These are phyloP conservation scores for Drosophila seguyi DNA, from an alignment of 1,140 invertebrate genomes.

Conservation along the genomic window DNA sequence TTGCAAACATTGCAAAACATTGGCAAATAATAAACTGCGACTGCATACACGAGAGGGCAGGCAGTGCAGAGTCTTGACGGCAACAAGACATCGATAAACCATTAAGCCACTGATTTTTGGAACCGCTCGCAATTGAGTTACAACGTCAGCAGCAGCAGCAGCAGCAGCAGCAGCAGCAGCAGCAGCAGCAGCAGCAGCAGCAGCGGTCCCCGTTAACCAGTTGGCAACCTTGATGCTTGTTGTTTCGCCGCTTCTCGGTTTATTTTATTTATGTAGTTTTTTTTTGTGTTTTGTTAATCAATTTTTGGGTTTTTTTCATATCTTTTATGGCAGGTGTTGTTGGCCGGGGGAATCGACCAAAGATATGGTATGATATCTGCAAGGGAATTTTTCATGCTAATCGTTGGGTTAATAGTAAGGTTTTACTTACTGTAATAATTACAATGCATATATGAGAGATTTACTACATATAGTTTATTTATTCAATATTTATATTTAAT, in stretches of 20 bases:
- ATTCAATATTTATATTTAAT: background rate
- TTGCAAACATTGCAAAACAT: slow-evolving; percentile 74
- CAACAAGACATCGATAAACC: slow-evolving; percentile 39
- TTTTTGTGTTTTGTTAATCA: slow-evolving; percentile 35
- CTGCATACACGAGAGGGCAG: slow-evolving; percentile 35
- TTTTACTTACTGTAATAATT: background rate
- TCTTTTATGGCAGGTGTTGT: slow-evolving; percentile 28
- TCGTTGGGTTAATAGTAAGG: background rate
- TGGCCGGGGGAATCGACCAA: slow-evolving; percentile 5
- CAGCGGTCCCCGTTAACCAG: slow-evolving; percentile 62
- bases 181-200: slow-evolving; percentile 4
- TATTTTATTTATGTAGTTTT: slow-evolving; percentile 32
- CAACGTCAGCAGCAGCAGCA: slow-evolving; percentile 27
- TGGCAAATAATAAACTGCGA: slow-evolving; percentile 68
- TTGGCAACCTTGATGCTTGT: slow-evolving; percentile 76
- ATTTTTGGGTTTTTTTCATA: slow-evolving; percentile 39
- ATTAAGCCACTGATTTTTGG: slow-evolving; percentile 65
- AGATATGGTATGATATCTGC: slow-evolving; percentile 6
- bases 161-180: slow-evolving; percentile 23
- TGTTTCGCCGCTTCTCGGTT: slow-evolving; percentile 63
- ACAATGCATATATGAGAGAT: background rate
- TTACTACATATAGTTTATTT: background rate
- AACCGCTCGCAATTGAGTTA: slow-evolving; percentile 63
- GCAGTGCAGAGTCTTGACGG: slow-evolving; percentile 4
- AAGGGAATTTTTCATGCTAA: slow-evolving; percentile 1